These are phyloP conservation scores for Bombyx huttoni DNA, from an alignment of 2,888 invertebrate genomes.

Conservation along the genomic window DNA sequence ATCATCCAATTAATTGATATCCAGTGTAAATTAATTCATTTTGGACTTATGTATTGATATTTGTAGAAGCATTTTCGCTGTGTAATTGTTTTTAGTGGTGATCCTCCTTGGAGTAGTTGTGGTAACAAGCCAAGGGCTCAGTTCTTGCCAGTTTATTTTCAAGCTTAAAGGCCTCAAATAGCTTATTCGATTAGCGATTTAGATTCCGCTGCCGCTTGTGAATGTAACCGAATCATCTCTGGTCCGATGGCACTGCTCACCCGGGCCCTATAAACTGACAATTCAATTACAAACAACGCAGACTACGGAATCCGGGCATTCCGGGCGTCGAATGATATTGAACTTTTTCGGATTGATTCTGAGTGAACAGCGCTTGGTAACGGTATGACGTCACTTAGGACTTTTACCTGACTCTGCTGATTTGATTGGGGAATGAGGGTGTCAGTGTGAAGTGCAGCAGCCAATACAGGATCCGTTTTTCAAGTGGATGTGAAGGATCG, in stretches of 20 bases:
- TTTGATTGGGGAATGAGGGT: background rate
- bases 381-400: background rate
- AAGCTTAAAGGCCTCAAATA: too few species aligned
- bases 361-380: slow-evolving; percentile 1
- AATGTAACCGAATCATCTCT: slow-evolving; percentile 1
- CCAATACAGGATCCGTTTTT: too few species aligned
- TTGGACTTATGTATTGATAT: too few species aligned
- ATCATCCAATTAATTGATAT: too few species aligned
- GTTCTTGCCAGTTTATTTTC: too few species aligned
- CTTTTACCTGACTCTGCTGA: background rate
- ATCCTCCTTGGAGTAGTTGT: too few species aligned
- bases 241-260: slow-evolving; percentile 14
- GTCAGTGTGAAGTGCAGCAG: background rate
- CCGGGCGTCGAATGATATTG: slow-evolving; percentile 16
- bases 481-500: too few species aligned
- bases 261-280: slow-evolving; percentile 39
- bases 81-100: too few species aligned
- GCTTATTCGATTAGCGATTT: background rate
- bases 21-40: too few species aligned
- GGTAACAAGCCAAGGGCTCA: too few species aligned
- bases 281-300: slow-evolving; percentile 43
- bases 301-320: slow-evolving; percentile 19
- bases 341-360: slow-evolving; percentile 21
- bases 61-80: too few species aligned
- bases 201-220: slow-evolving; percentile 8